Percentiles rank a stretch among this genome's conserved stretches.
Conservation (phyloP, 2,797 vertebrate genomes). For the Alcedo quadribrachys region DNA sequence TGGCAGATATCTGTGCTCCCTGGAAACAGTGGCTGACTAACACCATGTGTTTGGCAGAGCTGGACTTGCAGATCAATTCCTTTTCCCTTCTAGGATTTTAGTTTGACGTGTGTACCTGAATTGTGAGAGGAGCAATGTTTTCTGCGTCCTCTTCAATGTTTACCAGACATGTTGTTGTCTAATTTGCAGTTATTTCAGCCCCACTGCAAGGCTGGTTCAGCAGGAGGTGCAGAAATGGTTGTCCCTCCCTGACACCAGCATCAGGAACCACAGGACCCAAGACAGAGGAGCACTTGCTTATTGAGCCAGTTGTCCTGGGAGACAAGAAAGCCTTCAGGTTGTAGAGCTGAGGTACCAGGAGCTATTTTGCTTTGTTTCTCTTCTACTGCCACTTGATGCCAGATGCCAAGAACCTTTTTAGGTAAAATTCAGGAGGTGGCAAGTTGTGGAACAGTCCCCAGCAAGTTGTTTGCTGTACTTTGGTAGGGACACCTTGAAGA, state of each 20-base stretch:
- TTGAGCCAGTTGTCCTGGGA: accelerated
- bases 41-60: background rate
- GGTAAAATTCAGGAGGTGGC: background rate
- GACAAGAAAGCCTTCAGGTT: background rate
- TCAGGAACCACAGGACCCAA: accelerated
- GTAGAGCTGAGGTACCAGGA: accelerated
- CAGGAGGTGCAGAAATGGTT: background rate
- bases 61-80: background rate
- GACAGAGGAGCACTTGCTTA: background rate
- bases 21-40: background rate
- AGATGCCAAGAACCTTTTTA: background rate
- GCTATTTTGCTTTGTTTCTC: background rate
- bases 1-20: background rate
- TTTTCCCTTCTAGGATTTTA: background rate
- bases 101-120: background rate
- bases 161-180: background rate
- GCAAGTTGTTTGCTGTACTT: background rate
- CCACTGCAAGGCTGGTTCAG: accelerated
- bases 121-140: background rate
- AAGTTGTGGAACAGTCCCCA: background rate
- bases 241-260: accelerated
- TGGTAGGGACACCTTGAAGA: background rate
- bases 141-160: background rate
- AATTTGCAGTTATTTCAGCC: background rate
- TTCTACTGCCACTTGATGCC: background rate